Evolutionary conservation across 2,888 invertebrate species (phyloP), one percentile per base, ranked within the genome.

Genomic region (Sisyra nigra): DNA sequence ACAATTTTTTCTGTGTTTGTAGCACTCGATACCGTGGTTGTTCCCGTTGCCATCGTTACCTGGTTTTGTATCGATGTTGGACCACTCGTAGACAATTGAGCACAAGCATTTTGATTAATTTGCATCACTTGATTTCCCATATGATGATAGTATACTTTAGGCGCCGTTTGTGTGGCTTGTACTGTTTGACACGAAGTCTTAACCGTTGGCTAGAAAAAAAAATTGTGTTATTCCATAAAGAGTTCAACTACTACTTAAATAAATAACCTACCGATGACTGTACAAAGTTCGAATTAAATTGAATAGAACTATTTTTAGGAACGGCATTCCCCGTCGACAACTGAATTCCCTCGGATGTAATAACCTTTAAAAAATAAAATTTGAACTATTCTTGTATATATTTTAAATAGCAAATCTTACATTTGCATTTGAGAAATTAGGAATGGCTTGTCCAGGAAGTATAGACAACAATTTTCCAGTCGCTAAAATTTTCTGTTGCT

Each of bases 401-500:
- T 24, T 24, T 24, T 24, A 24, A 24, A 24, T 5, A 24, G 3
- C 24, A 24, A 24, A 17, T 52, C 55, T 57, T 54, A 59, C 58
- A 52, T 57, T 57, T 44, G 54, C 54, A 35, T 56, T 50, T 35
- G 56, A 55, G 47, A 57, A 55, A 40, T 57, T 55, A 52, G 58
- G 58, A 47, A 58, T 9, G 7, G 40, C 8, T 40, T 40, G 40
- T 14, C 32, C 30, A 7, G 43, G 66, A 42, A 69, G 64, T 6
- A 74, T 73, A 6, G 74, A 71, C 49, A 80, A 68, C 47, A 78
- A 62, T 60, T 81, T 81, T 7, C 81, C 82, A 9, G 75, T 72
- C 1, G 78, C 72, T 48, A 83, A 55, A 48, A 84, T 80, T 54
- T 76, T 77, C 48, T 79, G 74, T 54, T 82, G 80, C 48, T 80